These are phyloP conservation scores for Lepidurus couesii DNA, from an alignment of 1,140 invertebrate genomes.

Conservation along the genomic window DNA sequence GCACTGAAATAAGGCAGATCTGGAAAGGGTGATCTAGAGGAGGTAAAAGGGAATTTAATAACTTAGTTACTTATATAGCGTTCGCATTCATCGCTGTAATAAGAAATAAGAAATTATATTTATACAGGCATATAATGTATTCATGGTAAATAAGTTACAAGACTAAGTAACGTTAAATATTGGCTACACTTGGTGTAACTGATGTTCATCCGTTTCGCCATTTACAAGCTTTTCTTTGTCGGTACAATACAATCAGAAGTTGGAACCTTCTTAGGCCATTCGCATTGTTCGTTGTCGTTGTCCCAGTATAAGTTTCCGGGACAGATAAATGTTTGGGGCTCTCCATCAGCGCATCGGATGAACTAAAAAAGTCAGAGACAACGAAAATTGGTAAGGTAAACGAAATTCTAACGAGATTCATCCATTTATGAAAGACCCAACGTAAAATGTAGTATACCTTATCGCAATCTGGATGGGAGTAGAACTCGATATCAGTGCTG, in stretches of 20 bases:
- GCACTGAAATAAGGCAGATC: no score
- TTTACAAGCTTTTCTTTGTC: background rate
- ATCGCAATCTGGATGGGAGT: background rate
- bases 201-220: background rate
- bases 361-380: background rate
- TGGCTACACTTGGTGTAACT: no score
- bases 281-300: background rate
- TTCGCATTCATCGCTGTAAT: no score
- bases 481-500: background rate
- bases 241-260: background rate
- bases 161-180: no score
- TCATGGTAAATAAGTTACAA: no score
- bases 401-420: no score
- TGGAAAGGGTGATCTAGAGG: no score
- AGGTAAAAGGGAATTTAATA: no score
- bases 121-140: no score
- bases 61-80: no score
- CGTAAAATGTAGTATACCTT: background rate
- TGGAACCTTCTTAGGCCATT: slow-evolving; percentile 4
- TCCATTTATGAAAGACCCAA: background rate
- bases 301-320: background rate
- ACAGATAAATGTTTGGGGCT: background rate
- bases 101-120: no score
- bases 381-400: background rate
- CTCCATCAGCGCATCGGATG: background rate